phyloP scores from a whole-genome alignment of 2,797 vertebrate species.

The Amblyraja radiata region DNA sequence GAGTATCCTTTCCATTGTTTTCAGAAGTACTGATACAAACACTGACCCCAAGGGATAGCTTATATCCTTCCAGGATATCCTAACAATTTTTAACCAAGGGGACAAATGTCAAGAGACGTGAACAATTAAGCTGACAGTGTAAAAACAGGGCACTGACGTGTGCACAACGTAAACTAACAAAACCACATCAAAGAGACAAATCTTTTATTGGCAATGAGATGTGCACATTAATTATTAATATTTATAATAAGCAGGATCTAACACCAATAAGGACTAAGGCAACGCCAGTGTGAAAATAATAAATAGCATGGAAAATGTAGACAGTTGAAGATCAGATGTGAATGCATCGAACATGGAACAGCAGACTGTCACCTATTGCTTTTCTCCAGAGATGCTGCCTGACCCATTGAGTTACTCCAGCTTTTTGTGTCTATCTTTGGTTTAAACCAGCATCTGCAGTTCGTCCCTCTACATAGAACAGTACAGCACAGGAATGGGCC shows the following conservation, averaged over 20 bases:
- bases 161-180: neutral
- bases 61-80: conserved; percentile 30
- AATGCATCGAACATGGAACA: neutral
- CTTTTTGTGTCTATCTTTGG: no score
- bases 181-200: neutral
- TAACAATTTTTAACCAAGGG: neutral
- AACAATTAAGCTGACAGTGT: neutral
- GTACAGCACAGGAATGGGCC: no score
- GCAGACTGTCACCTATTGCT: no score
- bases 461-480: no score
- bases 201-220: neutral
- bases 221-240: neutral
- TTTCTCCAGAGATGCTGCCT: no score
- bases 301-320: neutral
- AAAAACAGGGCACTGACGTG: neutral
- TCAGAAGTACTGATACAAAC: conserved; percentile 29
- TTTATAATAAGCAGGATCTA: neutral
- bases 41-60: neutral
- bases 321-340: neutral
- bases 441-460: no score
- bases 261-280: neutral
- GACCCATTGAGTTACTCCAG: no score
- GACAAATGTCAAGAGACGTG: neutral
- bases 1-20: conserved; percentile 9
- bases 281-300: neutral